Evolutionary conservation across 1,140 invertebrate species (phyloP), one percentile per base, ranked within the genome.

Genomic region (Diorhabda sublineata): DNA sequence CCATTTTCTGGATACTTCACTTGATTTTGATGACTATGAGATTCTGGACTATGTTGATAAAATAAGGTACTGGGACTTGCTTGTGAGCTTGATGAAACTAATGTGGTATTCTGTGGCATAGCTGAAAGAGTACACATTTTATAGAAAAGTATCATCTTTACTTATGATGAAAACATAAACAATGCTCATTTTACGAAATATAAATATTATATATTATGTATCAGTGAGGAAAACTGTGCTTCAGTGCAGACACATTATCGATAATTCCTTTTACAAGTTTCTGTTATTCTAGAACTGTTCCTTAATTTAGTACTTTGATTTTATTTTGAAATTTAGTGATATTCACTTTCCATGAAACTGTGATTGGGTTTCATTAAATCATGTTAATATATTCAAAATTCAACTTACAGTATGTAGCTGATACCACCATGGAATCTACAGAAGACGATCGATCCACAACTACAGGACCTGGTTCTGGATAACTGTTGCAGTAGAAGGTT

Each of bases 401-500:
- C 26, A 65, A 74, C 85, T 87, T 78, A 89, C 88, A 88, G 75
- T 89, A 90, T 59, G 83, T 83, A 8, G 84, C 83, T 47, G 87
- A 83, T 59, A 87, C 81, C 73, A 88, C 83, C 82, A 88, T 85
- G 9, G 84, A 79, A 73, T 81, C 78, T 45, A 80, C 80, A 9
- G 80, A 79, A 60, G 84, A 73, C 6, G 84, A 81, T 60, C 84
- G 81, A 73, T 85, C 84, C 78, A 81, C 61, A 80, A 84, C 70
- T 80, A 79, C 77, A 5, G 77, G 74, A 42, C 81, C 84, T 73
- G 89, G 89, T 74, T 92, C 88, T 74, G 93, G 92, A 84, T 96
- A 96, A 84, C 93, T 96, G 77, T 91, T 95, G 84, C 92, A 95
- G 84, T 97, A 97, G 83, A 95, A 95, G 61, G 89, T 87, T 61